Conservation (phyloP, 1,140 invertebrate species). For the Ceratina australensis region DNA sequence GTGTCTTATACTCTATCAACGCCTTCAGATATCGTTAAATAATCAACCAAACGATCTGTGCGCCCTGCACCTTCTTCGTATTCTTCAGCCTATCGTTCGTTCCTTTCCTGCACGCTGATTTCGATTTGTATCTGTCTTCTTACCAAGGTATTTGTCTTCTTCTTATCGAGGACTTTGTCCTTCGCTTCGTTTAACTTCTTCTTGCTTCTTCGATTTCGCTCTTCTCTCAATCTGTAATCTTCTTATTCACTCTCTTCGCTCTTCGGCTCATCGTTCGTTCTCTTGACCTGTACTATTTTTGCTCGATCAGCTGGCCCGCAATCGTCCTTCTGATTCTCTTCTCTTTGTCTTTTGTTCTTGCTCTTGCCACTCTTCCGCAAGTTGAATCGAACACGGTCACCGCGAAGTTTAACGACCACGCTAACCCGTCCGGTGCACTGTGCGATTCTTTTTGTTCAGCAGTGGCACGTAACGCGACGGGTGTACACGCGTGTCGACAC, state of each 20-base stretch:
- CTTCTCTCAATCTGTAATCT: not conserved
- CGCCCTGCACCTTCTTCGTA: not conserved
- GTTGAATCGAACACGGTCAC: conserved; percentile 7
- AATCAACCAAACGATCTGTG: conserved; percentile 40
- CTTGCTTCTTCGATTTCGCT: conserved; percentile 5
- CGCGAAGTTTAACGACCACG: conserved; percentile 11
- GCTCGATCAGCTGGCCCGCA: not conserved
- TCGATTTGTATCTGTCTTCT: not conserved
- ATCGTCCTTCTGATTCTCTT: not conserved
- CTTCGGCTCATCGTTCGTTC: not conserved
- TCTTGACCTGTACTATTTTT: not conserved
- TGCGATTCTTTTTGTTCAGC: conserved; percentile 20
- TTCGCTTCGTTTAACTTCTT: not conserved
- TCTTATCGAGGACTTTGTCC: conserved; percentile 3
- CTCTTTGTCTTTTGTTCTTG: not conserved
- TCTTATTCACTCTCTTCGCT: not conserved
- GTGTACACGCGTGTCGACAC: conserved; percentile 36
- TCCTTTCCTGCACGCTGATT: not conserved
- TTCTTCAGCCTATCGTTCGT: not conserved
- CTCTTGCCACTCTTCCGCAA: not conserved
- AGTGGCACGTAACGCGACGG: not conserved
- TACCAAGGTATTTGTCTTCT: conserved; percentile 5
- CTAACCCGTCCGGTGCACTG: conserved; percentile 11
- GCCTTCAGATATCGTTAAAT: conserved; percentile 50
- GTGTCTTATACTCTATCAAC: too few relatives aligned